These are phyloP conservation scores for Amphipyra berbera DNA, from an alignment of 2,888 invertebrate genomes.

Conservation along the genomic window DNA sequence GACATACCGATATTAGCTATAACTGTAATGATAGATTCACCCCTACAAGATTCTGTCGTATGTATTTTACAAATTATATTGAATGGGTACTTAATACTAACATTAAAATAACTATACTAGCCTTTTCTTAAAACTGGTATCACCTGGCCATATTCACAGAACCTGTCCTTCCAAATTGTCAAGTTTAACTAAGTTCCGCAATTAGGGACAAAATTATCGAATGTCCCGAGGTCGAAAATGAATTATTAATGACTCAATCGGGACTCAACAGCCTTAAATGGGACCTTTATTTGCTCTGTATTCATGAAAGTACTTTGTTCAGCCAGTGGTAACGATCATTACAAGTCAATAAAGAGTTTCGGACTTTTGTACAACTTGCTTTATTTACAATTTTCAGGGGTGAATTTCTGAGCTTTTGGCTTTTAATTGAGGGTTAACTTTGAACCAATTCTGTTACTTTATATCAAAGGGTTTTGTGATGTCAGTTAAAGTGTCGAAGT, in stretches of 20 bases:
- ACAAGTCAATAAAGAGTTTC: slow-evolving; percentile 58
- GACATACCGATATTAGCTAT: no score
- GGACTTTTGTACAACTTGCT: slow-evolving; percentile 50
- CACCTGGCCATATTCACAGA: not conserved
- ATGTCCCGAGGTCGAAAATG: slow-evolving; percentile 51
- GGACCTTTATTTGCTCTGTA: slow-evolving; percentile 56
- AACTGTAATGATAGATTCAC: no score
- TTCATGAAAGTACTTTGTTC: slow-evolving; percentile 56
- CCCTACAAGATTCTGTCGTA: no score
- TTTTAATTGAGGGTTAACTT: slow-evolving; percentile 51
- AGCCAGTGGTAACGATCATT: slow-evolving; percentile 45
- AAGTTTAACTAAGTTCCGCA: slow-evolving; percentile 29
- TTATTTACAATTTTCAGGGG: slow-evolving; percentile 44
- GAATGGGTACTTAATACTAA: no score
- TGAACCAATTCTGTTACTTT: slow-evolving; percentile 28
- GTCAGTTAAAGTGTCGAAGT: slow-evolving; percentile 22
- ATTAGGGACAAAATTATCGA: slow-evolving; percentile 50
- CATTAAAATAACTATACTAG: no score
- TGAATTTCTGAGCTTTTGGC: slow-evolving; percentile 28
- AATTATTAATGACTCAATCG: slow-evolving; percentile 59
- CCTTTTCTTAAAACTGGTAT: no score
- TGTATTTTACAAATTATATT: no score
- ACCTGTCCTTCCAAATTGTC: slow-evolving; percentile 13
- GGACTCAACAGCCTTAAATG: slow-evolving; percentile 34
- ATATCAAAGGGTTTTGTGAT: slow-evolving; percentile 23